phyloP scores from a whole-genome alignment of 1,140 invertebrate genomes.

The Drosophila repleta region DNA sequence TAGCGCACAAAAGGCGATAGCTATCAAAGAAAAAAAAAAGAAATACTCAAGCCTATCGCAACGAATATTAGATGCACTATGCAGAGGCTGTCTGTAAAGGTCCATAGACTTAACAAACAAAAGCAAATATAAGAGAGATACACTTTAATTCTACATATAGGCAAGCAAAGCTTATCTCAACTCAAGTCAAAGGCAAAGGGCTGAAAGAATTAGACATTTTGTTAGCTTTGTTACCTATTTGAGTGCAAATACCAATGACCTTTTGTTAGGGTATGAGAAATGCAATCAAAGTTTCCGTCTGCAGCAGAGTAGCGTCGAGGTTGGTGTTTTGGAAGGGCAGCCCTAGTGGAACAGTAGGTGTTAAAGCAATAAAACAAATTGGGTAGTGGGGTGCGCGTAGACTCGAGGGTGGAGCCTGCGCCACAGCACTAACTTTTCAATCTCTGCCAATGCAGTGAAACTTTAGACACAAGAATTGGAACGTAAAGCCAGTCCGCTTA shows the following conservation, averaged over 20 bases:
- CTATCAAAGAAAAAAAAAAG: conserved; percentile 3
- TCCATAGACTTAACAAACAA: too few relatives aligned
- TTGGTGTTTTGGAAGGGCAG: not conserved
- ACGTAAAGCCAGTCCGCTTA: conserved; percentile 4
- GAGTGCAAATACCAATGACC: not conserved
- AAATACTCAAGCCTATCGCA: too few relatives aligned
- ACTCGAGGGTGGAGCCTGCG: not conserved
- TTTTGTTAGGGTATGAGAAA: conserved; percentile 38
- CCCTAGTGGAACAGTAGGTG: conserved; percentile 47
- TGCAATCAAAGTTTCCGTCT: conserved; percentile 77
- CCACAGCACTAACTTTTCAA: conserved; percentile 70
- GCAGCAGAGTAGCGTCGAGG: not conserved
- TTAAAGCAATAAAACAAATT: conserved; percentile 78
- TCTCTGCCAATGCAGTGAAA: conserved; percentile 65
- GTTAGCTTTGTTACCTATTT: not conserved
- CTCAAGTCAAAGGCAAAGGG: too few relatives aligned
- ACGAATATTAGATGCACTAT: not conserved
- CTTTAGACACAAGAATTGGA: conserved; percentile 42
- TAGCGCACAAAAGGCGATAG: conserved; percentile 36
- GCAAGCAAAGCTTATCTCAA: too few relatives aligned
- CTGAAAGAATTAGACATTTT: too few relatives aligned
- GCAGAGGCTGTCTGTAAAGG: too few relatives aligned
- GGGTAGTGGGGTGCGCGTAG: conserved; percentile 1
- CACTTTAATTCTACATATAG: too few relatives aligned
- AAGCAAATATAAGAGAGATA: too few relatives aligned